Evolutionary conservation across 2,888 invertebrate genomes (phyloP).

Genomic region (Elysia crispata): DNA sequence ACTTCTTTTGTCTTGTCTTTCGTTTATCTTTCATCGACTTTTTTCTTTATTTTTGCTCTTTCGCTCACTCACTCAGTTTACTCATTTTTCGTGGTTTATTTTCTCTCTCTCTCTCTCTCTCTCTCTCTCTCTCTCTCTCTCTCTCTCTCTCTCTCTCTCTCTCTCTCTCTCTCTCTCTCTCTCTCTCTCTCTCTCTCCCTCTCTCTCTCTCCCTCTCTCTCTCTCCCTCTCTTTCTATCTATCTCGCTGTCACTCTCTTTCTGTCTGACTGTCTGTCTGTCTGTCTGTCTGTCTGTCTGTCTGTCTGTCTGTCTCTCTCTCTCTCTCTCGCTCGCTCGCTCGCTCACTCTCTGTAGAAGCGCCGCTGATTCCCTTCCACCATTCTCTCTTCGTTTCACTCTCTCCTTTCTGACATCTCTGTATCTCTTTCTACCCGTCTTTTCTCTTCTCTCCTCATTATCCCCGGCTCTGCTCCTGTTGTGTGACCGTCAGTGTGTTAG

Average conservation of each 20-base stretch:
- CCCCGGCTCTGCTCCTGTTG: background rate
- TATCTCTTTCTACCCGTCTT: background rate
- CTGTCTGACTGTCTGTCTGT: background rate
- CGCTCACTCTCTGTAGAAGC: background rate
- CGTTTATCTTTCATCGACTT: background rate
- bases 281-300: background rate
- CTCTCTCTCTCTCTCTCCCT: background rate
- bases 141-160: background rate
- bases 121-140: conserved; percentile 6
- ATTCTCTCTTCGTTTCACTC: background rate
- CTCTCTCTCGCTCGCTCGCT: conserved; percentile 26
- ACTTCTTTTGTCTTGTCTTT: background rate
- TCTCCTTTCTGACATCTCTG: background rate
- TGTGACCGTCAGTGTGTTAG: background rate
- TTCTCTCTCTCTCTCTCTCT: background rate
- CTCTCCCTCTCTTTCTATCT: conserved; percentile 1
- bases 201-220: background rate
- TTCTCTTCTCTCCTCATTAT: background rate
- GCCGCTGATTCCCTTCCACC: background rate
- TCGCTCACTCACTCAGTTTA: background rate
- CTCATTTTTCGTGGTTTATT: background rate
- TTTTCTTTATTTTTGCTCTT: conserved; percentile 2
- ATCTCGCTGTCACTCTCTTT: background rate
- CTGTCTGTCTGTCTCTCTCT: conserved; percentile 30
- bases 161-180: background rate